These are phyloP conservation scores for Trachurus trachurus DNA, from an alignment of 2,797 vertebrate genomes.

Conservation along the genomic window DNA sequence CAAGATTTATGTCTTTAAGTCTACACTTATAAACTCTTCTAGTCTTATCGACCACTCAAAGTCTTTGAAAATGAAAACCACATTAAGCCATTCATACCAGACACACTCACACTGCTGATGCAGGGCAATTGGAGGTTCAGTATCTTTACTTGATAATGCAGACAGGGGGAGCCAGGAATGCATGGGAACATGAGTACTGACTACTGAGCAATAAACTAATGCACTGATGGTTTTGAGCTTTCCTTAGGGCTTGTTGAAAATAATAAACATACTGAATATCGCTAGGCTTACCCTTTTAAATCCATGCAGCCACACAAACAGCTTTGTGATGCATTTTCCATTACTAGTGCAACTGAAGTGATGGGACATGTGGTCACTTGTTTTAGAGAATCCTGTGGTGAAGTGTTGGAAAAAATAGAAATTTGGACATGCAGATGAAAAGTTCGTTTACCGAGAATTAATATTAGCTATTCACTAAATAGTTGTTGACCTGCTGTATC, in stretches of 20 bases:
- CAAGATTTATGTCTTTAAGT: neutral
- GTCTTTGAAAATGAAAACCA: no score
- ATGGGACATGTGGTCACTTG: neutral
- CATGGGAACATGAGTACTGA: no score
- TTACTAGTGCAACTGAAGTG: neutral
- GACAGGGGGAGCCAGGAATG: no score
- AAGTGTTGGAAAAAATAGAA: neutral
- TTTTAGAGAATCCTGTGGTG: neutral
- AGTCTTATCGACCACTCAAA: no score
- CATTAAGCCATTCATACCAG: no score
- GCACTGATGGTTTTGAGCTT: neutral
- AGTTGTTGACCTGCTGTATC: neutral
- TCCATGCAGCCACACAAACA: neutral
- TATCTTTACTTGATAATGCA: no score
- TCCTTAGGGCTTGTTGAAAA: slow-evolving; percentile 12
- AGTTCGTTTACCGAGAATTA: neutral
- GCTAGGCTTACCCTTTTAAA: neutral
- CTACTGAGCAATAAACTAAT: neutral
- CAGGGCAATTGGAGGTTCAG: no score
- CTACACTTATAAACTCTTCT: no score
- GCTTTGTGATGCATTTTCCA: neutral
- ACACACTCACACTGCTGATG: no score
- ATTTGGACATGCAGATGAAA: slow-evolving; percentile 2
- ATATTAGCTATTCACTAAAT: slow-evolving; percentile 7
- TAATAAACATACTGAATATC: slow-evolving; percentile 9